Conservation (phyloP, 1,140 invertebrate species). For the Ceratosolen solmsi region DNA sequence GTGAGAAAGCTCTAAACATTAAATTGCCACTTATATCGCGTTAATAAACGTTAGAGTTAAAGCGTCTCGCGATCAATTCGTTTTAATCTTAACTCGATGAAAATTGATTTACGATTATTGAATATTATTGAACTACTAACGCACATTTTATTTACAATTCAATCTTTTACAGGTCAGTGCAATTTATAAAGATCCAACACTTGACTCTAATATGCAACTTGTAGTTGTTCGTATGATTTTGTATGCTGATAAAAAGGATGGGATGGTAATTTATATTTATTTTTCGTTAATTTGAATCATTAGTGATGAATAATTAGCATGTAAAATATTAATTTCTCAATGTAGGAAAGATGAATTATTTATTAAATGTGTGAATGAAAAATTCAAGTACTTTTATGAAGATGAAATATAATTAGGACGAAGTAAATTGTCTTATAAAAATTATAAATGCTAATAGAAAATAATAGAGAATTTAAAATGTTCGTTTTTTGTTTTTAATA, state of each 20-base stretch:
- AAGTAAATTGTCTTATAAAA: too few relatives aligned
- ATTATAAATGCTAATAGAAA: too few relatives aligned
- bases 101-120: neutral
- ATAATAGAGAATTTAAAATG: too few relatives aligned
- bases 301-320: too few relatives aligned
- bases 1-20: conserved; percentile 10
- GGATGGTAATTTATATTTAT: conserved; percentile 64
- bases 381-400: too few relatives aligned
- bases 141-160: neutral
- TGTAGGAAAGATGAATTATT: too few relatives aligned
- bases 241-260: conserved; percentile 77
- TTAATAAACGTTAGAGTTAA: neutral
- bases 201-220: conserved; percentile 79
- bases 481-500: too few relatives aligned
- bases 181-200: conserved; percentile 81
- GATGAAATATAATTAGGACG: too few relatives aligned
- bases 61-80: neutral
- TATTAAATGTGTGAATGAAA: too few relatives aligned
- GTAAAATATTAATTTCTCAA: too few relatives aligned
- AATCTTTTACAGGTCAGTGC: conserved; percentile 77
- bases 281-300: too few relatives aligned
- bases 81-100: neutral
- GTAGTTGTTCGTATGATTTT: conserved; percentile 79
- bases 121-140: neutral
- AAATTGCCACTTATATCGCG: neutral